Evolutionary conservation across 2,888 invertebrate genomes (phyloP).

Genomic region (Hirtodrosophila cameraria): DNA sequence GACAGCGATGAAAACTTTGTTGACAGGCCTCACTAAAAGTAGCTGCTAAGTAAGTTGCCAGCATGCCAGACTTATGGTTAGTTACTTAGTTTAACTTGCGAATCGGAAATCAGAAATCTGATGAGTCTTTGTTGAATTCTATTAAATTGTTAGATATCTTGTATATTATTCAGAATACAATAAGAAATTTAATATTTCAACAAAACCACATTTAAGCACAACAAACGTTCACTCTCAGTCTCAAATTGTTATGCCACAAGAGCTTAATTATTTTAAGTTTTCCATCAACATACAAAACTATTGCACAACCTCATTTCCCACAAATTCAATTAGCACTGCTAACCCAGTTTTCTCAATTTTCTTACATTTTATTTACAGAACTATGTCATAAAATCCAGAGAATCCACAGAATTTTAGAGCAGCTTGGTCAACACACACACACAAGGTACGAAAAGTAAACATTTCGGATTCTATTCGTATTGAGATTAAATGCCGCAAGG

Average conservation of each 20-base stretch:
- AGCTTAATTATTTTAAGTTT: not conserved
- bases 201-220: not conserved
- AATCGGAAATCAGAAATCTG: conserved; percentile 5
- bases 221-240: too few species aligned
- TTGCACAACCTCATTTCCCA: not conserved
- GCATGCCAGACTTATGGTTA: conserved; percentile 28
- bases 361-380: conserved; percentile 45
- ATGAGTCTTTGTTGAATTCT: not conserved
- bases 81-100: conserved; percentile 13
- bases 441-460: conserved; percentile 43
- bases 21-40: conserved; percentile 55
- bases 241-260: not conserved
- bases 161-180: too few species aligned
- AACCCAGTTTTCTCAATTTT: conserved; percentile 27
- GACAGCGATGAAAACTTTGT: conserved; percentile 75
- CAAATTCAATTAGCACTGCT: conserved; percentile 32
- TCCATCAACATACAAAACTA: not conserved
- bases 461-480: not conserved
- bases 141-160: too few species aligned
- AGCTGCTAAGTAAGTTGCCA: conserved; percentile 32
- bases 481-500: conserved; percentile 13
- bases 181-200: not conserved
- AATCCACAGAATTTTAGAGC: not conserved
- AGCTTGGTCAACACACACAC: conserved; percentile 12
- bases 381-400: conserved; percentile 52